phyloP scores from a whole-genome alignment of 2,888 invertebrate genomes.

The Philereme transversata region DNA sequence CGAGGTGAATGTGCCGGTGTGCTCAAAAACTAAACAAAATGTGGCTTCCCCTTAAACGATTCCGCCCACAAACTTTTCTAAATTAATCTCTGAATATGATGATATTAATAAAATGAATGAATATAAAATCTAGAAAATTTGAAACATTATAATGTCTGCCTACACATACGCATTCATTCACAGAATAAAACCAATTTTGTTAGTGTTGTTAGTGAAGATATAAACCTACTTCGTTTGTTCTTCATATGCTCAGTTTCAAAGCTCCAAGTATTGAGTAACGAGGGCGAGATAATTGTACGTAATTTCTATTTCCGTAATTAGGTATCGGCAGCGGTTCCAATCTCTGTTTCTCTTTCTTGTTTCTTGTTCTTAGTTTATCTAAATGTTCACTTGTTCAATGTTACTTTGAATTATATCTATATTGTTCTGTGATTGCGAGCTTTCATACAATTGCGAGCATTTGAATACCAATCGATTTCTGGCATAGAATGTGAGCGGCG shows the following conservation, averaged over 20 bases:
- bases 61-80: slow-evolving; percentile 47
- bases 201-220: no score
- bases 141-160: slow-evolving; percentile 22
- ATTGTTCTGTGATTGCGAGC: slow-evolving; percentile 12
- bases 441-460: slow-evolving; percentile 3
- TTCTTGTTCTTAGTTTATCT: slow-evolving; percentile 6
- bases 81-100: slow-evolving; percentile 8
- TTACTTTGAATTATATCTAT: slow-evolving; percentile 9
- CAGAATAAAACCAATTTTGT: neutral
- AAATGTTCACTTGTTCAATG: neutral
- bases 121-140: slow-evolving; percentile 21
- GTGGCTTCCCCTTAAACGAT: slow-evolving; percentile 52
- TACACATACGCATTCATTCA: slow-evolving; percentile 21
- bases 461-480: slow-evolving; percentile 8
- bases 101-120: slow-evolving; percentile 16
- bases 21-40: slow-evolving; percentile 51
- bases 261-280: no score
- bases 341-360: slow-evolving; percentile 7
- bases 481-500: slow-evolving; percentile 16
- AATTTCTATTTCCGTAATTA: slow-evolving; percentile 19
- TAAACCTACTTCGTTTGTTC: no score
- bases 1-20: slow-evolving; percentile 46
- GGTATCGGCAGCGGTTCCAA: slow-evolving; percentile 9
- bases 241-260: no score
- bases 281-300: slow-evolving; percentile 12